Percentiles rank a stretch among this genome's conserved stretches.
Evolutionary conservation across 2,888 invertebrate species (phyloP).

Genomic region (Leptopilina syphax): DNA sequence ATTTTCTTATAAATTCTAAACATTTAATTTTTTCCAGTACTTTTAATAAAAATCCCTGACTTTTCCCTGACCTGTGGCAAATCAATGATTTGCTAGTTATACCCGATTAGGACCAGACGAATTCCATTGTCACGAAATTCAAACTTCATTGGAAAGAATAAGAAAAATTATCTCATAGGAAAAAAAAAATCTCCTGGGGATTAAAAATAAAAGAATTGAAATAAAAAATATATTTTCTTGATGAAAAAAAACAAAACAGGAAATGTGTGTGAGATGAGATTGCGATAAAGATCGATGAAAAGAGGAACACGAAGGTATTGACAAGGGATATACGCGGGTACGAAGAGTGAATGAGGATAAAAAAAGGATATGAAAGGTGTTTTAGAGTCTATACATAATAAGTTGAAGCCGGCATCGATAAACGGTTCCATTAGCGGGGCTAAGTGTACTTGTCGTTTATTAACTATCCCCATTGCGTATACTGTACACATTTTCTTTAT

Average conservation of each 20-base stretch:
- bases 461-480: constrained; percentile 28
- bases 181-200: too few species aligned
- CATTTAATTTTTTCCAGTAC: too few species aligned
- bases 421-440: constrained; percentile 40
- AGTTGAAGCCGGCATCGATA: constrained; percentile 38
- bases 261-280: constrained; percentile 10
- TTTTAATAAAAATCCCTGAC: too few species aligned
- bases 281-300: not conserved
- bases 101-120: too few species aligned
- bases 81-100: too few species aligned
- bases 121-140: too few species aligned
- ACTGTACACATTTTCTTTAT: constrained; percentile 24
- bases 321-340: not conserved
- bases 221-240: too few species aligned
- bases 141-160: too few species aligned
- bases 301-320: constrained; percentile 28
- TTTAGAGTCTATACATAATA: constrained; percentile 40
- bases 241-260: not conserved
- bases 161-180: too few species aligned
- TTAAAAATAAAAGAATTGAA: too few species aligned
- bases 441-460: constrained; percentile 39
- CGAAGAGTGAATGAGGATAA: constrained; percentile 19
- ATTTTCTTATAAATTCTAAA: too few species aligned
- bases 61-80: too few species aligned
- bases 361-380: constrained; percentile 35